These are phyloP conservation scores for Drosophila subquinaria DNA, from an alignment of 2,888 invertebrate species.

Conservation along the genomic window DNA sequence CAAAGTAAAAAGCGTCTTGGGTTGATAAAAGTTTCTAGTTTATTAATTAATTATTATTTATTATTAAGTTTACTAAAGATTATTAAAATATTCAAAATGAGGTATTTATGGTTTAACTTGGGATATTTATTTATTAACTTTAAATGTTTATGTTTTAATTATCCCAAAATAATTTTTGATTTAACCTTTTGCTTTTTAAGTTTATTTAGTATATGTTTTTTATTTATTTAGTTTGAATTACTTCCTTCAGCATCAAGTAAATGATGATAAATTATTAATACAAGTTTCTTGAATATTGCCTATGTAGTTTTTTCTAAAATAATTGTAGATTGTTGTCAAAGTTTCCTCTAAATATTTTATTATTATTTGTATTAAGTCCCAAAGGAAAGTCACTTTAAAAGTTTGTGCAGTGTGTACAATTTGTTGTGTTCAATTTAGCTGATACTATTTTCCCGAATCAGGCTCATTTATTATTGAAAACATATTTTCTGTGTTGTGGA, in stretches of 20 bases:
- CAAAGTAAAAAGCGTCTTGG: neutral
- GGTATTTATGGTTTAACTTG: neutral
- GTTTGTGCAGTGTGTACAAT: neutral
- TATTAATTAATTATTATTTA: no score
- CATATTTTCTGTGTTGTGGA: neutral
- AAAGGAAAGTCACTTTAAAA: neutral
- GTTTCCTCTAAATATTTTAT: neutral
- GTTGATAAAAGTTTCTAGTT: neutral
- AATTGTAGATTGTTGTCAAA: neutral
- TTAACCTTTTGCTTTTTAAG: no score
- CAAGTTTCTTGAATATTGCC: neutral
- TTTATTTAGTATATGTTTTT: no score
- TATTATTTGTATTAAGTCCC: neutral
- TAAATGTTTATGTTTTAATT: no score
- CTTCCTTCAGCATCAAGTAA: no score
- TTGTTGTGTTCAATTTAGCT: neutral
- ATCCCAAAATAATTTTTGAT: no score
- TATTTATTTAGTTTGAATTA: no score
- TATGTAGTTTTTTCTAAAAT: neutral
- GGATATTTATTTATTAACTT: no score
- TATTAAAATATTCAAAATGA: neutral
- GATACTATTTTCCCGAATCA: neutral
- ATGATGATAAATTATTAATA: no score
- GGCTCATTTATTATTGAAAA: slow-evolving; percentile 2
- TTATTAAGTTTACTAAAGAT: neutral